Conservation (phyloP, 2,888 invertebrate species). For the Volucella inanis region DNA sequence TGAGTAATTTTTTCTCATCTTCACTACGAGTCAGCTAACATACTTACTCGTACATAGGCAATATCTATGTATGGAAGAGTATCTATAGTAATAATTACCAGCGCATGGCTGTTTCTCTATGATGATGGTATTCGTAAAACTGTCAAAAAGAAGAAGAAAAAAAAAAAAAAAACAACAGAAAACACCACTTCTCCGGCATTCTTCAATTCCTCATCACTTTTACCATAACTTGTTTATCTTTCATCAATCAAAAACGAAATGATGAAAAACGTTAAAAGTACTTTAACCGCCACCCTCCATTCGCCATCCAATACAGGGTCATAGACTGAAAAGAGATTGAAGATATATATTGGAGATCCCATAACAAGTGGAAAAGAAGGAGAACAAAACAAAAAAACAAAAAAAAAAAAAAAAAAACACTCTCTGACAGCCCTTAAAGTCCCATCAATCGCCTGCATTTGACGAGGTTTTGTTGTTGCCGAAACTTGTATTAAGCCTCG, state of each 20-base stretch:
- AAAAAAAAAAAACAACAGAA: conserved; percentile 2
- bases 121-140: conserved; percentile 56
- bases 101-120: conserved; percentile 7
- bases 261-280: conserved; percentile 45
- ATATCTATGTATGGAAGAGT: too few relatives aligned
- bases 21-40: conserved; percentile 18
- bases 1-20: conserved; percentile 14
- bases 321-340: conserved; percentile 4
- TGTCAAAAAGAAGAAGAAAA: conserved; percentile 23
- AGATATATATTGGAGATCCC: too few relatives aligned
- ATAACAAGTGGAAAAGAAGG: neutral
- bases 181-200: conserved; percentile 29
- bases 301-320: conserved; percentile 24
- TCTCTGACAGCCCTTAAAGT: conserved; percentile 66
- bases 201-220: conserved; percentile 45
- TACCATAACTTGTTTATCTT: conserved; percentile 72
- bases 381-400: neutral
- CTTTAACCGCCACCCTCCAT: conserved; percentile 49
- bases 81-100: too few relatives aligned
- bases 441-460: conserved; percentile 69
- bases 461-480: conserved; percentile 52
- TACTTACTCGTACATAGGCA: conserved; percentile 7
- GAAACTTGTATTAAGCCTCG: conserved; percentile 32
- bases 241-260: conserved; percentile 66
- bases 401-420: conserved; percentile 15